Conservation (phyloP, 1,140 invertebrate genomes). For the Arion vulgaris region DNA sequence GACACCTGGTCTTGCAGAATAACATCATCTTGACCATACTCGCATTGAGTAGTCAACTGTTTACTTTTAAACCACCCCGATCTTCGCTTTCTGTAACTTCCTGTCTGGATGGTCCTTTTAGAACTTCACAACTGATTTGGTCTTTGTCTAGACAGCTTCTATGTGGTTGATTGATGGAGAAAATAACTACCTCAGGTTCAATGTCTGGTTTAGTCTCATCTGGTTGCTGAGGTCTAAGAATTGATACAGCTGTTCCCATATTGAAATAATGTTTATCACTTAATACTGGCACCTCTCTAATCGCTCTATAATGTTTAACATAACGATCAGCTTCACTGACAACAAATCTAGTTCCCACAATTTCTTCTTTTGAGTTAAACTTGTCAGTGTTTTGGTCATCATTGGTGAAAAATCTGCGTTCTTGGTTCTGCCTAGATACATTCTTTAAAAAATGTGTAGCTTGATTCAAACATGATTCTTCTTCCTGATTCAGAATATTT, state of each 20-base stretch:
- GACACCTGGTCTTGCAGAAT: too few species aligned
- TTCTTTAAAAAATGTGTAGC: not conserved
- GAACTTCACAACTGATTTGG: too few species aligned
- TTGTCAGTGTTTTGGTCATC: not conserved
- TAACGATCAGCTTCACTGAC: conserved; percentile 21
- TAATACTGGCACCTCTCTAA: not conserved
- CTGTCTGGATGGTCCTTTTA: too few species aligned
- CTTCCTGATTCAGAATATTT: not conserved
- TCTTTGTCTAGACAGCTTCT: too few species aligned
- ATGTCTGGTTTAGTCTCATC: not conserved
- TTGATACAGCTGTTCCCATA: not conserved
- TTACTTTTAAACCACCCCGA: too few species aligned
- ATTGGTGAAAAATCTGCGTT: not conserved
- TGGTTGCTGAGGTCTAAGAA: not conserved
- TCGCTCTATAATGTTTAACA: conserved; percentile 1
- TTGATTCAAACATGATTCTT: not conserved
- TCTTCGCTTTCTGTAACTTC: too few species aligned
- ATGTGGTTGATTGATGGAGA: not conserved
- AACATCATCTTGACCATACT: too few species aligned
- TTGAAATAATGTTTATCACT: not conserved
- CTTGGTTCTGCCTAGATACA: not conserved
- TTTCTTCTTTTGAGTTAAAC: not conserved
- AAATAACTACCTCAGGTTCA: not conserved
- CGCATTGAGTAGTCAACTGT: too few species aligned
- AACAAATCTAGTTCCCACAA: not conserved